A percentile compares a stretch with the other conserved stretches of the same genome.
These are phyloP conservation scores for Microdon myrmicae DNA, from an alignment of 2,888 invertebrate species.

Conservation along the genomic window DNA sequence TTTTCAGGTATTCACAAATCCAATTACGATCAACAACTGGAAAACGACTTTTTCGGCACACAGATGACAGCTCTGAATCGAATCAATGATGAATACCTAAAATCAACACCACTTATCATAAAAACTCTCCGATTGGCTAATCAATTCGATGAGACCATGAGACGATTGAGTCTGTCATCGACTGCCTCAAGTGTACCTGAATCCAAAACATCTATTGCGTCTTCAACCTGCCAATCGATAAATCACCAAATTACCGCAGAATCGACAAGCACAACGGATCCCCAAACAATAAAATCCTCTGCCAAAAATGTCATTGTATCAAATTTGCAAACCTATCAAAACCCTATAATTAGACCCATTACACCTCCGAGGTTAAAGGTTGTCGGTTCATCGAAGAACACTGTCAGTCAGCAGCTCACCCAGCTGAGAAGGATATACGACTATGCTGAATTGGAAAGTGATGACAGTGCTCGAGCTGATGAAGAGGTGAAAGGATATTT, in stretches of 20 bases:
- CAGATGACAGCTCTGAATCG: conserved; percentile 21
- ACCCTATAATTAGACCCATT: conserved; percentile 53
- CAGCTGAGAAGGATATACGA: conserved; percentile 64
- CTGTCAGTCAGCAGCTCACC: conserved; percentile 63
- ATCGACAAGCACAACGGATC: conserved; percentile 38
- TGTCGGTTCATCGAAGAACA: conserved; percentile 60
- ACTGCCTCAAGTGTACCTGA: conserved; percentile 61
- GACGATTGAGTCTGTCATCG: conserved; percentile 62
- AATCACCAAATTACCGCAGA: too few species aligned
- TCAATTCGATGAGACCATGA: conserved; percentile 66
- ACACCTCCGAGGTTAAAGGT: conserved; percentile 63
- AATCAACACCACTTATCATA: conserved; percentile 66
- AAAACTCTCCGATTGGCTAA: conserved; percentile 65
- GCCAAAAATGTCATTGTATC: conserved; percentile 36
- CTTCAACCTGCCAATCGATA: too few species aligned
- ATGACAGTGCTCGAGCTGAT: conserved; percentile 70
- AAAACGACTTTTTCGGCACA: conserved; percentile 41
- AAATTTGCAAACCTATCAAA: conserved; percentile 8
- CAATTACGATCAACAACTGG: conserved; percentile 37
- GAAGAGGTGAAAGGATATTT: conserved; percentile 73
- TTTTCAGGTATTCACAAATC: conserved; percentile 41
- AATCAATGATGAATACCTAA: conserved; percentile 60
- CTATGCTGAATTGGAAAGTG: conserved; percentile 66
- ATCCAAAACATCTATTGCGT: conserved; percentile 47
- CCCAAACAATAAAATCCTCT: conserved; percentile 38